Conservation (phyloP, 92 coral and sea anemone species). For the Parazoanthus swiftii region DNA sequence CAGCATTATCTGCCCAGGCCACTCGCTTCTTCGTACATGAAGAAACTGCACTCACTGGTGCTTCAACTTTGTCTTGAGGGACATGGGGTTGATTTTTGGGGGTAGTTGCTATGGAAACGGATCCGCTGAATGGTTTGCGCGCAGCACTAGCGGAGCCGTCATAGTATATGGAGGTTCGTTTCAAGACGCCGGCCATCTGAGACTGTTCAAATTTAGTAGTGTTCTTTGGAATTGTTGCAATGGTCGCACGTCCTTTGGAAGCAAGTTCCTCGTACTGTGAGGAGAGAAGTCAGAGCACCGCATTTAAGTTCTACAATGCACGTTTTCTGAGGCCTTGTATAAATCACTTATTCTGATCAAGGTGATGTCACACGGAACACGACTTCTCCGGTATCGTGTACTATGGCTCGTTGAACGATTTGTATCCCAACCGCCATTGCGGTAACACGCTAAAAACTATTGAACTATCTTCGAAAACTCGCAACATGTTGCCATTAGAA, state of each 20-base stretch:
- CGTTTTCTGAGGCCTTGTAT: neutral
- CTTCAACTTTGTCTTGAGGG: conserved; percentile 23
- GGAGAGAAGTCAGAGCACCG: neutral
- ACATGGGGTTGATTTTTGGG: conserved; percentile 13
- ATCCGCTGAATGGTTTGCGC: conserved; percentile 19
- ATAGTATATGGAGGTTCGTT: conserved; percentile 64
- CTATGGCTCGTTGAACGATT: too few species aligned
- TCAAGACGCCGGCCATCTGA: conserved; percentile 28
- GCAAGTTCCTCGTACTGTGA: conserved; percentile 45
- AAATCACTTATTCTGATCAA: too few species aligned
- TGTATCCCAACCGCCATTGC: too few species aligned
- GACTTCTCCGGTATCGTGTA: too few species aligned
- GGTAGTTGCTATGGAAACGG: conserved; percentile 1
- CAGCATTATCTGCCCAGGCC: conserved; percentile 65
- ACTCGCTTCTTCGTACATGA: conserved; percentile 54
- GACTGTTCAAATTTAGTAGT: neutral
- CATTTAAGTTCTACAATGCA: neutral
- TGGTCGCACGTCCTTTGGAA: conserved; percentile 51
- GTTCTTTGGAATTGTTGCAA: conserved; percentile 37
- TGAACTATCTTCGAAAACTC: too few species aligned
- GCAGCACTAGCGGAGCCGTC: conserved; percentile 44
- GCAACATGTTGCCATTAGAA: too few species aligned
- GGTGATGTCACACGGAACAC: too few species aligned
- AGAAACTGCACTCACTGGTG: conserved; percentile 11
- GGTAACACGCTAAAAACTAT: too few species aligned